Evolutionary conservation across 1,140 invertebrate genomes (phyloP), one percentile per base, ranked within the genome.

Genomic region (Lycorma delicatula): DNA sequence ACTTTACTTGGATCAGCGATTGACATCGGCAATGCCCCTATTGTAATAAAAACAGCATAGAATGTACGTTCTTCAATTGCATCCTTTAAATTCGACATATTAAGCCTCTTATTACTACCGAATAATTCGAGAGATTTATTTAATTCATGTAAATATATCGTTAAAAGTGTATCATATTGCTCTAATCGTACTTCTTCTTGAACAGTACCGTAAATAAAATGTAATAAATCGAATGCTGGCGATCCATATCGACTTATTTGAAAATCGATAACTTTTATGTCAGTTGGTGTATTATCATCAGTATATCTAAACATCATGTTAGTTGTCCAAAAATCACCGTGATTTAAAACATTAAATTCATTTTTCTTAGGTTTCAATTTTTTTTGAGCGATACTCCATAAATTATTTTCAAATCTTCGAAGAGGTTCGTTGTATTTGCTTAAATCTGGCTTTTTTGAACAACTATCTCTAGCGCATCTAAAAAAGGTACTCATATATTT

Each of bases 251-350:
- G 26, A 29, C 49, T 27, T 27, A 28, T 28, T 28, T 51, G 49
- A 3, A 51, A 20, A 16, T 51, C 49, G 27, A 51, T 51, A 12
- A 51, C 11, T 28, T 28, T 51, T 13, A 51, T n/a, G 20, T 51
- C 49, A 29, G 28, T 28, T 1, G 27, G 23, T 29, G 3, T 25
- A n/a, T n/a, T n/a, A 3, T 26, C 28, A n/a, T 51, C 49, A 29
- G 26, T 26, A 18, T 51, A 28, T 25, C 28, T 51, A 29, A 51
- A 50, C 23, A 50, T 2, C 48, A 50, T 50, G 48, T 50, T 50
- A 3, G 11, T 50, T 1, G 27, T 28, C 48, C 48, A 50, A 7
- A 26, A 13, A 12, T 50, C 48, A 27, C 48, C 48, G 16, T 50
- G 48, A 26, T 50, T 50, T 28, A 50, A 26, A 9, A 50, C 49